phyloP scores from a whole-genome alignment of 2,113 vertebrate species.

The Capricornis sumatraensis region DNA sequence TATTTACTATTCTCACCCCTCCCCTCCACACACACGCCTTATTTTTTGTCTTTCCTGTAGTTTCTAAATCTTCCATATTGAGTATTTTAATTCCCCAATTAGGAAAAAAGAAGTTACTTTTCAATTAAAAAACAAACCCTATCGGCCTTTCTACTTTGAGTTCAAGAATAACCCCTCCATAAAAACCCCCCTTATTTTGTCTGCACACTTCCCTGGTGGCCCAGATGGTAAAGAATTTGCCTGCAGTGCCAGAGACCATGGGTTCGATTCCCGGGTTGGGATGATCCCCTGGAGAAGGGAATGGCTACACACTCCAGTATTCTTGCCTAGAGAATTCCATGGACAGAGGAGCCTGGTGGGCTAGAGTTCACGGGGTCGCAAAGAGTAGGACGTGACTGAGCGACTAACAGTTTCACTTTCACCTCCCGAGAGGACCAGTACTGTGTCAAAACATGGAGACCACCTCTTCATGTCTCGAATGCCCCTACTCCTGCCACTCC shows the following conservation, averaged over 20 bases:
- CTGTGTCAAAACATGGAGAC: neutral
- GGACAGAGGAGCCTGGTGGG: neutral
- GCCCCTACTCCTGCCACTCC: neutral
- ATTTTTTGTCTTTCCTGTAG: neutral
- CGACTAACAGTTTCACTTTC: neutral
- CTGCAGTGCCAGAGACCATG: neutral
- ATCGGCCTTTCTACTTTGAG: neutral
- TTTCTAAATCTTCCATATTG: neutral
- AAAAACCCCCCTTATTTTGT: neutral
- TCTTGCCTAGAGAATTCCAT: neutral
- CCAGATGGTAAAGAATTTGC: neutral
- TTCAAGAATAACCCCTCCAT: neutral
- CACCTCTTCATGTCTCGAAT: neutral
- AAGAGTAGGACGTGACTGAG: neutral
- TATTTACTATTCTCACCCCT: neutral
- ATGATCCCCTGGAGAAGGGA: neutral
- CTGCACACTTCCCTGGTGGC: neutral
- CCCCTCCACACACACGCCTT: neutral
- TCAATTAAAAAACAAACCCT: neutral
- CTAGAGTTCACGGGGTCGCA: neutral
- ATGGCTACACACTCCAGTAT: neutral
- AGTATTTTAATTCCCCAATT: slow-evolving; percentile 14
- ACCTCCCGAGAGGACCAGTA: neutral
- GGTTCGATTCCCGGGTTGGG: neutral
- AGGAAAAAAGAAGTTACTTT: neutral